These are phyloP conservation scores for Parnassius smintheus DNA, from an alignment of 2,888 invertebrate genomes.

Conservation along the genomic window DNA sequence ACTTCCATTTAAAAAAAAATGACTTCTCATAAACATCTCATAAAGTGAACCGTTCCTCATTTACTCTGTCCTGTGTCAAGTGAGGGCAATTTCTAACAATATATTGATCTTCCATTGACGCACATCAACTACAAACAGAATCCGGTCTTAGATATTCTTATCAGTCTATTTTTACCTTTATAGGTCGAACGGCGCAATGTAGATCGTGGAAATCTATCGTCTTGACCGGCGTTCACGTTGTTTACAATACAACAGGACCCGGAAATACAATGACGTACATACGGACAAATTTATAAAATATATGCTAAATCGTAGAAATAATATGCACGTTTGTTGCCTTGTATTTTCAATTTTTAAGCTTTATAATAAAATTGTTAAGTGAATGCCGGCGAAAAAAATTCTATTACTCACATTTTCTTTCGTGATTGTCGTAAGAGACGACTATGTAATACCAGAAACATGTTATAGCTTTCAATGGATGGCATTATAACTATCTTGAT, in stretches of 20 bases:
- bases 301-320: neutral
- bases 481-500: too few species aligned
- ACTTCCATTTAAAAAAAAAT: too few species aligned
- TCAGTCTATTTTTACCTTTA: constrained; percentile 18
- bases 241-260: constrained; percentile 24
- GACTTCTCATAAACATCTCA: too few species aligned
- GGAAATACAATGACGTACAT: constrained; percentile 29
- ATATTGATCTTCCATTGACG: constrained; percentile 13
- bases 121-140: constrained; percentile 3
- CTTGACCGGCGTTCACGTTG: constrained; percentile 19
- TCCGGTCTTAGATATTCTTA: constrained; percentile 11
- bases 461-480: too few species aligned
- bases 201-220: constrained; percentile 8
- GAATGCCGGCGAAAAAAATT: too few species aligned
- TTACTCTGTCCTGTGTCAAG: too few species aligned
- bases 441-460: too few species aligned
- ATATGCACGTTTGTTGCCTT: constrained; percentile 12
- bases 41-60: too few species aligned
- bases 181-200: constrained; percentile 16
- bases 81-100: too few species aligned
- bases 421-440: too few species aligned
- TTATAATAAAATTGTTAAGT: neutral
- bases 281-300: constrained; percentile 16
- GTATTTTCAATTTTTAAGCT: constrained; percentile 8
- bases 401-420: too few species aligned